Evolutionary conservation across 2,888 invertebrate species (phyloP).

Genomic region (Lithodes maja): DNA sequence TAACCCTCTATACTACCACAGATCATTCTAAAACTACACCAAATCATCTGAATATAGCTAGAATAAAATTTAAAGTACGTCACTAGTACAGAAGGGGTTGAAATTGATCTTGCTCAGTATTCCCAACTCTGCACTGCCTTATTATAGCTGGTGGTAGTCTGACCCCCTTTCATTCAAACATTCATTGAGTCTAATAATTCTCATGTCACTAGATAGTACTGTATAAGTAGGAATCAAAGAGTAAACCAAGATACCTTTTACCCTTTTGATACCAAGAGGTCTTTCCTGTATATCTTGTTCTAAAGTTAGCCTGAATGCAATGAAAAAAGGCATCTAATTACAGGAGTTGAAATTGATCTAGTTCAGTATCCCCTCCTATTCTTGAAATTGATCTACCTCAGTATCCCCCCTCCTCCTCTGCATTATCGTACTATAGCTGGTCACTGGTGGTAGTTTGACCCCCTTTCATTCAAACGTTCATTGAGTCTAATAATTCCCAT

Average conservation of each 20-base stretch:
- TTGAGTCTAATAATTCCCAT: conserved; percentile 10
- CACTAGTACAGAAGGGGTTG: neutral
- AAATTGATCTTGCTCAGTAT: neutral
- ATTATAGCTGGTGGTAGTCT: neutral
- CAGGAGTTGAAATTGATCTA: too few species aligned
- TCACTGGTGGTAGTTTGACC: neutral
- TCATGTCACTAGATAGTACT: neutral
- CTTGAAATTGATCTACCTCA: neutral
- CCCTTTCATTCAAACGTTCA: conserved; percentile 14
- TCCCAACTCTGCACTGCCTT: neutral
- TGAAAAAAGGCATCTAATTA: too few species aligned
- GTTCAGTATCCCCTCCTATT: too few species aligned
- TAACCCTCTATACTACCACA: neutral
- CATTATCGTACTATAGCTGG: neutral
- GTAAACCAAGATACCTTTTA: too few species aligned
- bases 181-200: conserved; percentile 16
- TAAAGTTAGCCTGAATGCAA: too few species aligned
- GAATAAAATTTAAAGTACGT: neutral
- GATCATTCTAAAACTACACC: neutral
- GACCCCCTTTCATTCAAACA: conserved; percentile 15
- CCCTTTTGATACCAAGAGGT: too few species aligned
- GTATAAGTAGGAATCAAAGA: neutral
- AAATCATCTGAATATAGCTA: too few species aligned
- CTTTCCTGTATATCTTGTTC: too few species aligned
- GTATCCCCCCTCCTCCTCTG: neutral